phyloP scores from a whole-genome alignment of 2,888 invertebrate species.

The Bursaphelenchus okinawaensis region DNA sequence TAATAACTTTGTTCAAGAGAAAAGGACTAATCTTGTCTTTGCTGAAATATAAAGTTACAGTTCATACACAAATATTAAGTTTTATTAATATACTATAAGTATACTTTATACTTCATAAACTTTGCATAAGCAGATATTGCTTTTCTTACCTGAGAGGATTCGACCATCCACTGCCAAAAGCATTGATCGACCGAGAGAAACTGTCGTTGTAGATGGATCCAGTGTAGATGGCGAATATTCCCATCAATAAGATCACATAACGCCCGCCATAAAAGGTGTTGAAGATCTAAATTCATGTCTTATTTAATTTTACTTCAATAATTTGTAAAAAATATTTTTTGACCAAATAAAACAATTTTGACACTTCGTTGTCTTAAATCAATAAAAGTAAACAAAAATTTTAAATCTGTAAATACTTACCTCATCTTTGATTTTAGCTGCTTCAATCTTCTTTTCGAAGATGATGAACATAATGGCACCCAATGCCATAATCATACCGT shows the following conservation, averaged over 20 bases:
- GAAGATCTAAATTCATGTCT: slow-evolving; percentile 71
- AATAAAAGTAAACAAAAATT: too few species aligned
- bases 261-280: slow-evolving; percentile 95
- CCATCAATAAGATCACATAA: slow-evolving; percentile 65
- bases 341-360: too few species aligned
- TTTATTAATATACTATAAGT: too few species aligned
- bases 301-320: slow-evolving; percentile 3
- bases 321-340: too few species aligned
- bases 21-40: background rate
- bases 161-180: slow-evolving; percentile 70
- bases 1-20: too few species aligned
- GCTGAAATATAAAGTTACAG: too few species aligned
- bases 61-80: too few species aligned
- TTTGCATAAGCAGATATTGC: too few species aligned
- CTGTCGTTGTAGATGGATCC: slow-evolving; percentile 94
- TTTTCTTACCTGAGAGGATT: slow-evolving; percentile 31
- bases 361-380: too few species aligned
- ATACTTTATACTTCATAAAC: too few species aligned
- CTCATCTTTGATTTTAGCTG: slow-evolving; percentile 49
- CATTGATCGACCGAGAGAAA: slow-evolving; percentile 88
- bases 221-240: slow-evolving; percentile 57
- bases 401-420: slow-evolving; percentile 22
- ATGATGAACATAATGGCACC: slow-evolving; percentile 90
- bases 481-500: slow-evolving; percentile 81
- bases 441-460: slow-evolving; percentile 75